Conservation (phyloP, 1,140 invertebrate genomes). For the Listronotus bonariensis region DNA sequence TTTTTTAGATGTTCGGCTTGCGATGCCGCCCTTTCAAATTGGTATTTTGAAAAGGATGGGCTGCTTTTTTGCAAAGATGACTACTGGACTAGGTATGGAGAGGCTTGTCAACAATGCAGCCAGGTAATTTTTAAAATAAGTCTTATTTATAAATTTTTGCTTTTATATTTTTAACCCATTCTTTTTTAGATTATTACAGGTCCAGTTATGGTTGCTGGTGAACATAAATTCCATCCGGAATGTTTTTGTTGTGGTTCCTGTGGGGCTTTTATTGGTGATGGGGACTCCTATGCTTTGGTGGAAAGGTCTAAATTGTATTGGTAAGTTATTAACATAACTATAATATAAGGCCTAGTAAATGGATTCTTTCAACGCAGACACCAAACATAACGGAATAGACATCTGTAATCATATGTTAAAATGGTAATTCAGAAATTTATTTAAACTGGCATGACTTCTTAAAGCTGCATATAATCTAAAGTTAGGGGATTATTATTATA, state of each 20-base stretch:
- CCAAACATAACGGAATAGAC: too few relatives aligned
- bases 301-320: constrained; percentile 89
- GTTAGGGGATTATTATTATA: too few relatives aligned
- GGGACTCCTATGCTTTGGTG: constrained; percentile 87
- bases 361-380: too few relatives aligned
- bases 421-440: too few relatives aligned
- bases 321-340: too few relatives aligned
- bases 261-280: constrained; percentile 85
- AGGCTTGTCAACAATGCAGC: constrained; percentile 85
- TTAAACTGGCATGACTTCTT: too few relatives aligned
- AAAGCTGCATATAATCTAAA: too few relatives aligned
- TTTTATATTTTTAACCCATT: constrained; percentile 22
- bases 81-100: constrained; percentile 86
- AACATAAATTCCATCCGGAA: constrained; percentile 94
- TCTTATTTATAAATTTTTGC: background rate
- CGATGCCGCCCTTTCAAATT: constrained; percentile 79
- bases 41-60: constrained; percentile 94
- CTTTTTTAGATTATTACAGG: constrained; percentile 76
- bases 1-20: constrained; percentile 81
- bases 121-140: constrained; percentile 60
- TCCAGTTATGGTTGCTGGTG: constrained; percentile 91
- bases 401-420: too few relatives aligned
- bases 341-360: too few relatives aligned
- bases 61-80: constrained; percentile 87
- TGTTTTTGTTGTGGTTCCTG: constrained; percentile 88